These are phyloP conservation scores for Hycleus cichorii DNA, from an alignment of 1,140 invertebrate species.

Conservation along the genomic window DNA sequence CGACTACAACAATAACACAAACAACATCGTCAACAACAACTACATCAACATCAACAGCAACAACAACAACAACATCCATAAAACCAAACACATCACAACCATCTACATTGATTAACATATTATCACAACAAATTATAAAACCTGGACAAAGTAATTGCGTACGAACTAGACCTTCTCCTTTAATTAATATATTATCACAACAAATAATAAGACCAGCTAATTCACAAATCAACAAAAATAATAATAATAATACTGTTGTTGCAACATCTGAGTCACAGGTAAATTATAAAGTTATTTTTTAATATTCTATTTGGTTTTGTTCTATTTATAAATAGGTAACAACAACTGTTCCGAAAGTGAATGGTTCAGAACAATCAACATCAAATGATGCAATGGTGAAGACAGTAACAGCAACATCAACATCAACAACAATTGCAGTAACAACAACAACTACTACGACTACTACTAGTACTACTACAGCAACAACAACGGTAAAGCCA, in stretches of 20 bases:
- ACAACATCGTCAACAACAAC: conserved; percentile 24
- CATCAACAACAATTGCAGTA: neutral
- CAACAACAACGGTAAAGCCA: conserved; percentile 6
- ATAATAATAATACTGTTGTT: neutral
- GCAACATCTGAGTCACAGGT: conserved; percentile 19
- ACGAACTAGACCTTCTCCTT: conserved; percentile 20
- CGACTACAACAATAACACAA: conserved; percentile 12
- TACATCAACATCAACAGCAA: conserved; percentile 21
- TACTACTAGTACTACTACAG: neutral
- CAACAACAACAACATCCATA: conserved; percentile 18
- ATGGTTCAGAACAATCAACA: conserved; percentile 6
- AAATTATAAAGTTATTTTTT: neutral
- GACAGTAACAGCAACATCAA: conserved; percentile 17
- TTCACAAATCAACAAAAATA: conserved; percentile 4
- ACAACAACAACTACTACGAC: neutral
- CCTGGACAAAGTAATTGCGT: conserved; percentile 22
- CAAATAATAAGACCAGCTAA: conserved; percentile 33
- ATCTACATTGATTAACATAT: conserved; percentile 39
- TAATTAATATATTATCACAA: conserved; percentile 38
- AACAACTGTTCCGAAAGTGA: neutral
- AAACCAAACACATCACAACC: conserved; percentile 37
- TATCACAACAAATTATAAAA: conserved; percentile 34
- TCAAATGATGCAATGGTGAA: conserved; percentile 2
- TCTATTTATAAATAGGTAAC: neutral
- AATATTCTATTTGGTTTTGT: neutral